phyloP scores from a whole-genome alignment of 2,888 invertebrate species.

The Cheiracanthium punctorium region DNA sequence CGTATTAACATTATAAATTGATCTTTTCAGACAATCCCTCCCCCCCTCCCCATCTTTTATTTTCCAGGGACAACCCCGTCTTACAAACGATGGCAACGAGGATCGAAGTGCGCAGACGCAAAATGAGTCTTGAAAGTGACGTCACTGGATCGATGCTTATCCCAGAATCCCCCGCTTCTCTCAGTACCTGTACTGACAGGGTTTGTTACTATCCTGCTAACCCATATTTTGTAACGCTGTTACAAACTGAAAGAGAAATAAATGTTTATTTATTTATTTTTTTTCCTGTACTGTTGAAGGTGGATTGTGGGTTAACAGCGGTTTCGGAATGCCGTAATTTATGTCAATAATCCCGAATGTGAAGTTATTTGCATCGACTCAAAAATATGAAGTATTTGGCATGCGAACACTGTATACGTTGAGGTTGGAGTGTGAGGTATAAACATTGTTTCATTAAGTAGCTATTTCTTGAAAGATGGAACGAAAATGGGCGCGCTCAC shows the following conservation, averaged over 20 bases:
- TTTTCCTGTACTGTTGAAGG: too few species aligned
- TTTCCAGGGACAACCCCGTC: conserved; percentile 13
- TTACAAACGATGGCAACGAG: not conserved
- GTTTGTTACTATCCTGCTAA: conserved; percentile 15
- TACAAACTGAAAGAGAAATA: not conserved
- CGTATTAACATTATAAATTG: conserved; percentile 48
- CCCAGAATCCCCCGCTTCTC: conserved; percentile 31
- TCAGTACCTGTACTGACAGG: conserved; percentile 51
- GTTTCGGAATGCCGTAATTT: too few species aligned
- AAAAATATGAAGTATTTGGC: too few species aligned
- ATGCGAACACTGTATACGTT: too few species aligned
- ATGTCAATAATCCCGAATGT: too few species aligned
- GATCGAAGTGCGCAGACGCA: conserved; percentile 41
- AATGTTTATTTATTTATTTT: too few species aligned
- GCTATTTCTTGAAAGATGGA: too few species aligned
- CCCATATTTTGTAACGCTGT: conserved; percentile 59
- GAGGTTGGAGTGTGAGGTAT: too few species aligned
- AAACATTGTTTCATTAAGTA: too few species aligned
- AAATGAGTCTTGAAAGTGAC: conserved; percentile 9
- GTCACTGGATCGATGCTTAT: conserved; percentile 57
- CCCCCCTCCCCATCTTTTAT: not conserved
- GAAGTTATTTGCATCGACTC: too few species aligned
- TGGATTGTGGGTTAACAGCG: too few species aligned
- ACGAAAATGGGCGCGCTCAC: too few species aligned
- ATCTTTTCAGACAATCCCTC: not conserved